These are phyloP conservation scores for Erpornis zantholeuca DNA, from an alignment of 2,113 vertebrate genomes.

Conservation along the genomic window DNA sequence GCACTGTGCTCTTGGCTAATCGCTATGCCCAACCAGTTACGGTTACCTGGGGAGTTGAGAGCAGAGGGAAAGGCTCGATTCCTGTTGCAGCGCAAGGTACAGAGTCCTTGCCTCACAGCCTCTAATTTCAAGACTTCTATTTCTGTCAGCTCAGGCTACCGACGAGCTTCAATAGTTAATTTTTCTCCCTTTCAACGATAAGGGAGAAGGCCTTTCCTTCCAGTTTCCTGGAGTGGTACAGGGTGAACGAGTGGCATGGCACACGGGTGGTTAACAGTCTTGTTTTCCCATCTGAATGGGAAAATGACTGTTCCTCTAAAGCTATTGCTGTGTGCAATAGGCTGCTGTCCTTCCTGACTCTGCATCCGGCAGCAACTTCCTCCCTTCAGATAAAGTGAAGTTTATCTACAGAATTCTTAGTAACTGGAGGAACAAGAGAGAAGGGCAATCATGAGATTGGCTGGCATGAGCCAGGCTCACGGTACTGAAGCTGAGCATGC, in stretches of 20 bases:
- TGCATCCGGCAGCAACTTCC: not conserved
- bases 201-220: not conserved
- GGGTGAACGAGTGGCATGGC: not conserved
- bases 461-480: not conserved
- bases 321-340: not conserved
- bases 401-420: constrained; percentile 4
- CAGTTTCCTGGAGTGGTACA: not conserved
- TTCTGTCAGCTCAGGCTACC: not conserved
- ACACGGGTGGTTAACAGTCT: not conserved
- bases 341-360: constrained; percentile 24
- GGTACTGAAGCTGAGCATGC: not conserved
- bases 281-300: not conserved
- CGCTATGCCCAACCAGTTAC: not conserved
- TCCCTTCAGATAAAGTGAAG: not conserved
- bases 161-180: not conserved
- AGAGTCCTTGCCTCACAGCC: not conserved
- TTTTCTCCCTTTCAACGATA: not conserved
- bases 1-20: not conserved
- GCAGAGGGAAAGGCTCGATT: not conserved
- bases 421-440: not conserved
- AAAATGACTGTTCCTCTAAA: not conserved
- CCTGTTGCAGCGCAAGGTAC: not conserved
- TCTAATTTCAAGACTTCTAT: not conserved
- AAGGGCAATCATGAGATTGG: not conserved
- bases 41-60: not conserved